phyloP scores from a whole-genome alignment of 2,888 invertebrate genomes.

The Rotaria socialis region DNA sequence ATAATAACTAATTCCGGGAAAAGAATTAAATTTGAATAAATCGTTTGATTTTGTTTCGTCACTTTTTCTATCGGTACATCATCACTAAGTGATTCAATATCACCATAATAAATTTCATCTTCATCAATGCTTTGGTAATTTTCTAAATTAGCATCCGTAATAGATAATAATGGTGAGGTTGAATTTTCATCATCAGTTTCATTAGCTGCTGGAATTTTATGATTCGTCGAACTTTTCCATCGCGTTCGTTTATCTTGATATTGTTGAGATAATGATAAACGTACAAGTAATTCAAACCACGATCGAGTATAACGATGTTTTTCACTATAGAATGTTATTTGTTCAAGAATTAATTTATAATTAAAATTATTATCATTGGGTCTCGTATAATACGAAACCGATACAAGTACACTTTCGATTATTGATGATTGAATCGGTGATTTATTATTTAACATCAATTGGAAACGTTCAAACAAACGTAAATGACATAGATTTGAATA shows the following conservation, averaged over 20 bases:
- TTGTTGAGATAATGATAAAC: constrained; percentile 5
- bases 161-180: background rate
- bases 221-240: background rate
- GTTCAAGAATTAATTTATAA: background rate
- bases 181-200: background rate
- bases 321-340: background rate
- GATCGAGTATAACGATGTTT: background rate
- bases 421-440: background rate
- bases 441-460: background rate
- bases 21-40: constrained; percentile 17
- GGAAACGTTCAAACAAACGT: background rate
- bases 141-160: background rate
- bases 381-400: background rate
- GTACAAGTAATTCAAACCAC: constrained; percentile 33
- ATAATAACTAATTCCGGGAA: constrained; percentile 1
- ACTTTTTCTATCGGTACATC: background rate
- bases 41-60: background rate
- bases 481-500: background rate
- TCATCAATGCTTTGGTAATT: background rate
- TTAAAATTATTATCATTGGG: background rate
- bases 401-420: background rate
- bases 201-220: background rate
- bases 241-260: background rate
- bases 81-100: constrained; percentile 9
- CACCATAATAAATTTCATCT: background rate